Base-by-base conservation (phyloP, 2,797 vertebrate species). In the Potorous gilbertii region DNA sequence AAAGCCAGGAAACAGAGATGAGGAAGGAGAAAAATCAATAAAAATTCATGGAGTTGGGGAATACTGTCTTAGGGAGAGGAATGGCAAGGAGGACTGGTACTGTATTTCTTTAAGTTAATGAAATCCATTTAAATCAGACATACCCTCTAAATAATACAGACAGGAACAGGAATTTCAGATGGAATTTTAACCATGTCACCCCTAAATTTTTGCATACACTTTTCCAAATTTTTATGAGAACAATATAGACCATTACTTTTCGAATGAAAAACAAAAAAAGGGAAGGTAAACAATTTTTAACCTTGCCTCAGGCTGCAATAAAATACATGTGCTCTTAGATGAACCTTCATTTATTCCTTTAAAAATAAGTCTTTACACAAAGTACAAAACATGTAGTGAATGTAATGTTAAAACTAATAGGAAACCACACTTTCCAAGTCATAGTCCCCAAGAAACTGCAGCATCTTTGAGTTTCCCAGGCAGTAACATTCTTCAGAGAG, bases 261-360 rank as follows among this genome's bases (percentile, higher is more conserved):
- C 9, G 46, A 87, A 34, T 27, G 31, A 27, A 50, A 81, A 81
- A 81, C 9, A 40, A 46, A 40, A 40, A 18, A 31, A 40, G 10
- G 0, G 1, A 16, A 74, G 5, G 16, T 46, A 46, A 81, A 81
- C 21, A 81, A 81, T 46, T 10, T 81, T 81, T 81, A 46, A 46
- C 40, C 21, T 46, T 46, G 21, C 8, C 8, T 81, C 9, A 10
- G n/a, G 66, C n/a, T 40, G 40, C 46, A 56, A 90, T 57, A 91
- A 40, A 59, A 54, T 55, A 18, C 52, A 66, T 14, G 31, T 40
- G 55, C 59, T 46, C 52, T 57, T 93, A 27, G 18, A 27, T 92
- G 90, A 95, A 34, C 59, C 56, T 92, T 54, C 0, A 28, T 94
- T 57, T 54, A 59, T 97, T 34, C 93, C 57, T 90, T 95, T 74